phyloP scores from a whole-genome alignment of 2,797 vertebrate genomes.

The Potorous gilbertii region DNA sequence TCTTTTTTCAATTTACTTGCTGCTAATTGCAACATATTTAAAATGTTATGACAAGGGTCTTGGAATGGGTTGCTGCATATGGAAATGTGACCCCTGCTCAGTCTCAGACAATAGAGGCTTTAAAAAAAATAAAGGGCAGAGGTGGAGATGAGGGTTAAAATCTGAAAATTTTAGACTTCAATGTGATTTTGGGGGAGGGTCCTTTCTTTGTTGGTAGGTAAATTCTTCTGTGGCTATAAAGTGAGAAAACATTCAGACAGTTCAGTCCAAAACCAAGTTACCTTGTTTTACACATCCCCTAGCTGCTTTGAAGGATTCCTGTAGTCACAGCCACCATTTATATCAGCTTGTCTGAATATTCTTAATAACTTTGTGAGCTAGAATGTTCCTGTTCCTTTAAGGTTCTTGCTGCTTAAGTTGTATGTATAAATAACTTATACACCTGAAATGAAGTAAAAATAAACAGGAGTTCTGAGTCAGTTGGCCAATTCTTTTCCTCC shows the following conservation, averaged over 20 bases:
- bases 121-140: background rate
- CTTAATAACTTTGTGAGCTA: constrained; percentile 1
- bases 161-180: background rate
- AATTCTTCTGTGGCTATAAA: background rate
- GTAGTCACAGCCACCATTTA: background rate
- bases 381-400: constrained; percentile 26
- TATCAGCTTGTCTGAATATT: background rate
- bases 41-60: background rate
- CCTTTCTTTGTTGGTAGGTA: background rate
- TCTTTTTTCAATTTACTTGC: background rate
- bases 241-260: background rate
- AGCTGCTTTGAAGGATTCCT: background rate
- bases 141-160: background rate
- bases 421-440: background rate
- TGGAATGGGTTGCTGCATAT: background rate
- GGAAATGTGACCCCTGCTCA: background rate
- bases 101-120: background rate
- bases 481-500: background rate
- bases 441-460: constrained; percentile 22
- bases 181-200: background rate
- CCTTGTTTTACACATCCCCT: background rate
- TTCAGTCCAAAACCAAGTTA: background rate
- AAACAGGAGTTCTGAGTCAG: background rate
- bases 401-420: background rate
- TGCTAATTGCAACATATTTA: background rate